Base-by-base conservation (phyloP, 2,888 invertebrate species). In the Petrolisthes cinctipes region DNA sequence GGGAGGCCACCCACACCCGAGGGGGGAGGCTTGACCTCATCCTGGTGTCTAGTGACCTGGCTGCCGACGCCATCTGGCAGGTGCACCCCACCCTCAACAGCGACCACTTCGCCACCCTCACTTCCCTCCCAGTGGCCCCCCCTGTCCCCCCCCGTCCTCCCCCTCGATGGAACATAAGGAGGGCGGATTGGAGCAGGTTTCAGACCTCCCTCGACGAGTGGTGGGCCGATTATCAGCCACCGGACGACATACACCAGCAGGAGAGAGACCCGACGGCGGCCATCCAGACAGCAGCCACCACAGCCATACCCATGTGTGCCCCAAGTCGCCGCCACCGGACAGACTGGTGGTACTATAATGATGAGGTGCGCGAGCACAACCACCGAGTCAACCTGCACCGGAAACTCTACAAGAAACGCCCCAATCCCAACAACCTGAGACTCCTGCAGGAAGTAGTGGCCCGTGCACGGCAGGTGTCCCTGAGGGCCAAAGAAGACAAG, bases 371-470 rank as follows among this genome's bases (percentile, higher is more conserved):
- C 17, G 78, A 78, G 11, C 78, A 9, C 78, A 78, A 78, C 78
- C 9, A 53, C 78, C 37, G 37, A 4, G 37, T 78, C 7, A 78
- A 78, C 11, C 23, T 53, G 4, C 51, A 78, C 51, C 23, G 78
- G n/a, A 78, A 14, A 5, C 11, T 71, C 20, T 71, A 71, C 71
- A 71, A 71, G n/a, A 71, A 71, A 23, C 71, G 14, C 11, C 71
- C 71, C 17, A 71, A 7, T 23, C 20, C 78, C 51, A 53, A 9
- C 53, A 53, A 53, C 78, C 37, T 37, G 78, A 4, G 78, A 17
- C 51, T 51, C 17, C 78, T 37, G 78, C 37, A 53, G 78, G 78
- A 78, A 11, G 78, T 78, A 11, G 78, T 78, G 78, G 53, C 78
- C 17, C 53, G 78, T 17, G 53, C 78, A n/a, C 71, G n/a, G 71